phyloP scores from a whole-genome alignment of 1,140 invertebrate genomes.

The Papilio polytes region DNA sequence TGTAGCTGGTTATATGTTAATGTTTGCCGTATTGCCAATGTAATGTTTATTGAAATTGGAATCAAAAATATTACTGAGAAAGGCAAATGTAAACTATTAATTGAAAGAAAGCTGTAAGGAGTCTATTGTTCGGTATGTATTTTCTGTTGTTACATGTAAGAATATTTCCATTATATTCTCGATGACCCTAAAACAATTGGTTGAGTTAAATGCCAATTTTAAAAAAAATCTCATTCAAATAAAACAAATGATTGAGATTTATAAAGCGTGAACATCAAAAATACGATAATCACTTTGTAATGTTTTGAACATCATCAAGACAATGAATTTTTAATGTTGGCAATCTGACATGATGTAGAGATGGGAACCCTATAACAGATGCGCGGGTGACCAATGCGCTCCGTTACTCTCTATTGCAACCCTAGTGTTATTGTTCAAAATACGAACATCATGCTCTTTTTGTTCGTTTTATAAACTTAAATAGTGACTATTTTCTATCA shows the following conservation, averaged over 20 bases:
- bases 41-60: neutral
- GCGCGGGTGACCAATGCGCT: conserved; percentile 57
- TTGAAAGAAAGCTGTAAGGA: too few relatives aligned
- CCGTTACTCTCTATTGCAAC: conserved; percentile 62
- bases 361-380: conserved; percentile 64
- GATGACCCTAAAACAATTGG: neutral
- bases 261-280: neutral
- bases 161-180: neutral
- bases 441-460: conserved; percentile 48
- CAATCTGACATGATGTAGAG: conserved; percentile 48
- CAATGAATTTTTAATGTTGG: conserved; percentile 59
- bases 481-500: neutral
- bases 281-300: neutral
- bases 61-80: neutral
- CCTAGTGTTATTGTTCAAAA: conserved; percentile 56
- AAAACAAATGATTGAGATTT: neutral
- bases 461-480: neutral
- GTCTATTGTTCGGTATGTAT: neutral
- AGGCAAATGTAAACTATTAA: neutral
- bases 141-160: neutral
- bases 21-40: neutral
- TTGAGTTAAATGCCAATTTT: neutral
- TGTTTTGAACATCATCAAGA: conserved; percentile 31
- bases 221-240: neutral
- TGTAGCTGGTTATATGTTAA: neutral